Evolutionary conservation across 2,797 vertebrate genomes (phyloP).

Genomic region (Alca torda): DNA sequence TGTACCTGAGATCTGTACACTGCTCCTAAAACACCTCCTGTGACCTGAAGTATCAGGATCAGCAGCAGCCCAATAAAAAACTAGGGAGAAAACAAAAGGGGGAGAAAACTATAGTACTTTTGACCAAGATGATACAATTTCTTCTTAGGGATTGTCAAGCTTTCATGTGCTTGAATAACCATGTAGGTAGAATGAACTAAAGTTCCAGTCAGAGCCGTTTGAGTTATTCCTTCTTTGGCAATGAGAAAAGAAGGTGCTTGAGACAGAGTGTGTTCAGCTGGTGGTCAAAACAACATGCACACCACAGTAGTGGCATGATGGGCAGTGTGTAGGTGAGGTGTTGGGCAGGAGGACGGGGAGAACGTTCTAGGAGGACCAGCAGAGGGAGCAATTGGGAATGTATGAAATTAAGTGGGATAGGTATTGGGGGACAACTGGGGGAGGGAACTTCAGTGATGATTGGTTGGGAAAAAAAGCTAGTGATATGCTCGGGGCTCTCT

Average conservation of each 20-base stretch:
- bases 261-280: not conserved
- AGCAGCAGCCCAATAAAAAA: constrained; percentile 87
- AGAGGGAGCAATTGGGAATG: not conserved
- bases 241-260: not conserved
- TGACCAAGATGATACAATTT: not conserved
- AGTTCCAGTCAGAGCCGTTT: not conserved
- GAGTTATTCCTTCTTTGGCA: not conserved
- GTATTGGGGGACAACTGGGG: not conserved
- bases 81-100: constrained; percentile 61
- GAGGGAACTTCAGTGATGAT: not conserved
- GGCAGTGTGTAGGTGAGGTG: not conserved
- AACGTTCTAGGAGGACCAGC: not conserved
- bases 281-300: not conserved
- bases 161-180: not conserved
- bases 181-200: not conserved
- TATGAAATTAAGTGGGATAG: not conserved
- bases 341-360: not conserved
- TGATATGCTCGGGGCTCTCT: not conserved
- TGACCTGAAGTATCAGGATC: constrained; percentile 85
- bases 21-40: constrained; percentile 81
- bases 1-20: constrained; percentile 74
- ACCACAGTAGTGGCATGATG: not conserved
- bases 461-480: not conserved
- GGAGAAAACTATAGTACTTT: not conserved
- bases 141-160: not conserved